phyloP scores from a whole-genome alignment of 2,888 invertebrate genomes.

The Parnassius orleans region DNA sequence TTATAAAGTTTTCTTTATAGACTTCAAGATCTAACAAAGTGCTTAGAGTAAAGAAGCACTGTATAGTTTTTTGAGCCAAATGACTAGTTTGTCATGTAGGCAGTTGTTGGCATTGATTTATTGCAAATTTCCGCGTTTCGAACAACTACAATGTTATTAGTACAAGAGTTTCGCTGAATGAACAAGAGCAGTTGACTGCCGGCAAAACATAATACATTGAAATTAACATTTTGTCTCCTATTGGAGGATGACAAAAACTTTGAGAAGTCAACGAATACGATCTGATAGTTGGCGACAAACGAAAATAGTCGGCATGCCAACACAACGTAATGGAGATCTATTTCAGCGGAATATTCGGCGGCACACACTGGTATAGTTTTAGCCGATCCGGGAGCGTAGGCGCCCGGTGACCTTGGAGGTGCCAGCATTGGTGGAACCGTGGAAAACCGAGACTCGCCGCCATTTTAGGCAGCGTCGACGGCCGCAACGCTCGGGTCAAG shows the following conservation, averaged over 20 bases:
- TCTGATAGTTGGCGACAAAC: slow-evolving; percentile 60
- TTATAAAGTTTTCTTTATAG: slow-evolving; percentile 14
- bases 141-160: slow-evolving; percentile 6
- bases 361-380: slow-evolving; percentile 65
- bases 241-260: slow-evolving; percentile 18
- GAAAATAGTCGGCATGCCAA: slow-evolving; percentile 70
- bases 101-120: slow-evolving; percentile 58
- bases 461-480: slow-evolving; percentile 75
- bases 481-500: slow-evolving; percentile 69
- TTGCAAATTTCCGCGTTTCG: slow-evolving; percentile 41
- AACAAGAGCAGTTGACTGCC: background rate
- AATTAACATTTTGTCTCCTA: slow-evolving; percentile 5
- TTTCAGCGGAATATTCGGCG: slow-evolving; percentile 64
- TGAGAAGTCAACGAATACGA: slow-evolving; percentile 34
- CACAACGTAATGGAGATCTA: slow-evolving; percentile 68
- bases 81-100: slow-evolving; percentile 47
- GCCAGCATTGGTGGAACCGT: slow-evolving; percentile 64
- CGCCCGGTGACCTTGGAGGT: slow-evolving; percentile 71
- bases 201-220: slow-evolving; percentile 4
- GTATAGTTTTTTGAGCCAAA: slow-evolving; percentile 43
- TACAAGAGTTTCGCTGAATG: slow-evolving; percentile 27
- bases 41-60: slow-evolving; percentile 26
- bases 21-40: background rate
- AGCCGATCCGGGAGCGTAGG: slow-evolving; percentile 73
- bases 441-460: slow-evolving; percentile 73